Conservation (phyloP, 2,113 vertebrate species). For the Takifugu flavidus region DNA sequence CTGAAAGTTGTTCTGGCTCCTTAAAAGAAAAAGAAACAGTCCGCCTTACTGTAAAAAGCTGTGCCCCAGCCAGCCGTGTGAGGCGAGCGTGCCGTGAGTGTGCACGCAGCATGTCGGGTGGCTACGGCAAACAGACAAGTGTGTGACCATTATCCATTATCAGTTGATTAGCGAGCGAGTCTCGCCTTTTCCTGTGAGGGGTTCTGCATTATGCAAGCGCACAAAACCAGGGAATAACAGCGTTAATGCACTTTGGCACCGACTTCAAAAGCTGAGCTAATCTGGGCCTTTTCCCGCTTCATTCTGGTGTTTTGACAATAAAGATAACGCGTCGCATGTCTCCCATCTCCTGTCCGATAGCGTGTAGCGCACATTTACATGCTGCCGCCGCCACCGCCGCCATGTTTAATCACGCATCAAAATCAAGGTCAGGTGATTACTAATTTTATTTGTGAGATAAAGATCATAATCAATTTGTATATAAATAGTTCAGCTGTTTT, state of each 20-base stretch:
- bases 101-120: conserved; percentile 65
- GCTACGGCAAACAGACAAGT: conserved; percentile 54
- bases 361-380: conserved; percentile 39
- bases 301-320: conserved; percentile 82
- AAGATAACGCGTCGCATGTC: conserved; percentile 73
- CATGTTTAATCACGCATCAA: conserved; percentile 7
- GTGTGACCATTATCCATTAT: conserved; percentile 75
- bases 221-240: conserved; percentile 68
- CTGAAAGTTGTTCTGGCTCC: background rate
- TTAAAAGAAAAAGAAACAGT: background rate
- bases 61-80: conserved; percentile 47
- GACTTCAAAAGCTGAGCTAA: conserved; percentile 81
- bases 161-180: conserved; percentile 78
- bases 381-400: conserved; percentile 17
- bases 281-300: conserved; percentile 70
- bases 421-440: conserved; percentile 3
- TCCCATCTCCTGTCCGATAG: conserved; percentile 63
- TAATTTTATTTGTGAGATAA: background rate
- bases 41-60: conserved; percentile 14
- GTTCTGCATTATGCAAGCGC: conserved; percentile 60
- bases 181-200: conserved; percentile 79
- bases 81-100: conserved; percentile 72
- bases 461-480: no score
- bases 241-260: conserved; percentile 79
- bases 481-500: no score